Conservation (phyloP, 2,888 invertebrate genomes). For the Pandemis cinnamomeana region DNA sequence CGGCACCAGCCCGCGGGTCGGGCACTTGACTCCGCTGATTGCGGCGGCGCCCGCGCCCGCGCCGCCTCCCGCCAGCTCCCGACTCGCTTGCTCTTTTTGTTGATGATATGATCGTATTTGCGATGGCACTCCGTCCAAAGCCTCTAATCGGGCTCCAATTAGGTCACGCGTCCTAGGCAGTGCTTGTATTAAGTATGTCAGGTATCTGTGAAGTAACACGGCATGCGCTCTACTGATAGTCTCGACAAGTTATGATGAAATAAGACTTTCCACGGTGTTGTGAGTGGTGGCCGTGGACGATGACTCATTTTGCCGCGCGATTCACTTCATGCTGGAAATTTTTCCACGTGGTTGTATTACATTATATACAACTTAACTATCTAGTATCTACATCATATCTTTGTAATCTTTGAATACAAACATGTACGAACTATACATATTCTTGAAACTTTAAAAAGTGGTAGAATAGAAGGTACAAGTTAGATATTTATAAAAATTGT, state of each 20-base stretch:
- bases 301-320: constrained; percentile 11
- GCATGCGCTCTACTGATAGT: neutral
- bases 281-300: neutral
- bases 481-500: too few relatives aligned
- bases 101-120: neutral
- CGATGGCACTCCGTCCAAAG: neutral
- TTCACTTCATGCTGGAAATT: neutral
- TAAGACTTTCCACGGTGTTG: neutral
- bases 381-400: too few relatives aligned
- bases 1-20: constrained; percentile 51
- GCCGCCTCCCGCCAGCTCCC: neutral
- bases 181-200: neutral
- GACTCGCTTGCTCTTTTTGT: neutral
- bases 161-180: neutral
- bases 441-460: too few relatives aligned
- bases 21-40: constrained; percentile 57
- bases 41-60: constrained; percentile 1
- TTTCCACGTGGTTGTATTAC: neutral
- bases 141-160: neutral
- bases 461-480: too few relatives aligned
- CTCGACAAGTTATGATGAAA: constrained; percentile 22
- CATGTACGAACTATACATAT: too few relatives aligned
- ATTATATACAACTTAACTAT: neutral
- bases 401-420: too few relatives aligned
- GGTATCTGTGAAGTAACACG: neutral